Percentiles rank a stretch among this genome's conserved stretches.
Evolutionary conservation across 2,797 vertebrate genomes (phyloP).

Genomic region (Eulemur rubriventer): DNA sequence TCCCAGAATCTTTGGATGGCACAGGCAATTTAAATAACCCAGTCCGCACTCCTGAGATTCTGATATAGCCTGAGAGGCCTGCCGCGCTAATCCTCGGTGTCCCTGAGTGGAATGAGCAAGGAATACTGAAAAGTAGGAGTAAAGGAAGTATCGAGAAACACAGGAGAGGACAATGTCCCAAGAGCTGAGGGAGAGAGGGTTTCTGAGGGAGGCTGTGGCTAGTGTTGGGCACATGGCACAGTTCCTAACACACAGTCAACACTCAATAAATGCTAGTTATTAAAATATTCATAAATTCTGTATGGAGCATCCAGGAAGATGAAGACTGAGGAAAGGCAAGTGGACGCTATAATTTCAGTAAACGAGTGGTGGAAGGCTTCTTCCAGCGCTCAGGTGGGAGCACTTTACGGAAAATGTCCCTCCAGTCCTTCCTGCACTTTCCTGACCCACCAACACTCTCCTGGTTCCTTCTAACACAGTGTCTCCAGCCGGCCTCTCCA

Average conservation of each 20-base stretch:
- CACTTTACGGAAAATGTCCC: background rate
- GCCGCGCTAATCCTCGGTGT: background rate
- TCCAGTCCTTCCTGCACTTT: background rate
- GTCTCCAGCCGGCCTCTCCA: background rate
- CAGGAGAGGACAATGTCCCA: background rate
- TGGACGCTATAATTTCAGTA: background rate
- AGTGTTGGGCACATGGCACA: background rate
- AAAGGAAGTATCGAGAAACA: background rate
- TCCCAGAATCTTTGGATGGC: background rate
- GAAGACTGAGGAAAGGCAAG: background rate
- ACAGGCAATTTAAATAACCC: background rate
- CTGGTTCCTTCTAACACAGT: background rate
- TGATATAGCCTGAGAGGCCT: accelerated
- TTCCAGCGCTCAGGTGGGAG: background rate
- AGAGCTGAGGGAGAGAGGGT: background rate
- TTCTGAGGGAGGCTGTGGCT: background rate
- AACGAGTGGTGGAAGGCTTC: background rate
- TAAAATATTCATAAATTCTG: background rate
- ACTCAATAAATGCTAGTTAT: background rate
- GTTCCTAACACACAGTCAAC: background rate
- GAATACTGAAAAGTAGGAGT: background rate
- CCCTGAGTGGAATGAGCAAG: background rate
- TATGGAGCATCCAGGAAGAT: background rate
- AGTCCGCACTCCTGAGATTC: background rate
- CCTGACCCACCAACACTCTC: background rate